Percentiles rank a stretch among this genome's conserved stretches.
phyloP scores from a whole-genome alignment of 2,113 vertebrate genomes.

The Oenanthe melanoleuca region DNA sequence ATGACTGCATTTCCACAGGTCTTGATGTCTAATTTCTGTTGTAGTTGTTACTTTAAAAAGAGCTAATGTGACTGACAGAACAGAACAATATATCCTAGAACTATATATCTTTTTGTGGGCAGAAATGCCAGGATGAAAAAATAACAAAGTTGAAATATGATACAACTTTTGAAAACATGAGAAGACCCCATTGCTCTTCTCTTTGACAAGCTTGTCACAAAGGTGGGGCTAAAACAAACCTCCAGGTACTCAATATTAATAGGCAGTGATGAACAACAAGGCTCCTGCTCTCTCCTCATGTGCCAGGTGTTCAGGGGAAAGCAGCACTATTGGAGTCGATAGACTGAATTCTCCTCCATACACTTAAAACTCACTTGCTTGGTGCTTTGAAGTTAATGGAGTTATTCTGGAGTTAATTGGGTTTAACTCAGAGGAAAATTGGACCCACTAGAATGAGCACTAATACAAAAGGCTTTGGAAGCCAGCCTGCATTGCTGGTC shows the following conservation, averaged over 20 bases:
- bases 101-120: constrained; percentile 19
- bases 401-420: constrained; percentile 41
- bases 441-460: neutral
- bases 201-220: neutral
- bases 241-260: neutral
- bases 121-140: constrained; percentile 46
- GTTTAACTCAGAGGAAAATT: constrained; percentile 32
- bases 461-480: constrained; percentile 10
- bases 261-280: neutral
- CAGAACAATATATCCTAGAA: constrained; percentile 40
- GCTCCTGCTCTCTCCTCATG: neutral
- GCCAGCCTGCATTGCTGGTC: neutral
- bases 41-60: constrained; percentile 17
- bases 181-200: neutral
- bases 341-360: neutral
- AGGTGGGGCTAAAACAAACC: neutral
- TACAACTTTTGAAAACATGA: neutral
- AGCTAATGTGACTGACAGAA: constrained; percentile 37
- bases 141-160: constrained; percentile 25
- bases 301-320: neutral
- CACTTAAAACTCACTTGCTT: neutral
- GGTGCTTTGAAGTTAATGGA: constrained; percentile 20
- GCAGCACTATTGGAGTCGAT: accelerated
- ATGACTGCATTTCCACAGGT: neutral
- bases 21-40: neutral